Base-by-base conservation (phyloP, 2,113 vertebrate species). In the Riparia riparia region DNA sequence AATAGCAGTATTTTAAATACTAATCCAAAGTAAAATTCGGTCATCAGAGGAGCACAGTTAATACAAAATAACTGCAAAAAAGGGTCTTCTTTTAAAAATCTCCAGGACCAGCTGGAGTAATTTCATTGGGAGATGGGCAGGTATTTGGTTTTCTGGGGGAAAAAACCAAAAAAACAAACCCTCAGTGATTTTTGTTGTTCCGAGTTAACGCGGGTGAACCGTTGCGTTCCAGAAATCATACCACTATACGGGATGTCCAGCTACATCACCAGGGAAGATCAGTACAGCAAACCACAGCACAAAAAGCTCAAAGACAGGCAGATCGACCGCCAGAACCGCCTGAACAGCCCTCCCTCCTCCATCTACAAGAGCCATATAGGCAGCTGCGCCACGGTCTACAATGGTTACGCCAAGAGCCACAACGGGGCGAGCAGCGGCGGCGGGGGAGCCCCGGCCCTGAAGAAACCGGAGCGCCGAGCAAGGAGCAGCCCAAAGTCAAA, bases 211-310 rank as follows among this genome's bases (percentile, higher is more conserved):
- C 2, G 22, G 19, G 19, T 4, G 37, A 61, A 76, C 39, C 18
- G 8, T 93, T 60, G 26, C 3, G 0, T 94, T 98, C 70, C 96
- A 99, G 99, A 99, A 98, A 99, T 99, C 79, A 99, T 99, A 97
- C 99, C 99, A 77, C 98, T 99, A 84, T 99, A 99, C 9, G 99
- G 99, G 66, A 99, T 99, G 99, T 99, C 99, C 34, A 99, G 98
- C 98, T 99, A 98, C 91, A 98, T 99, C 58, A 98, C 98, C 82
- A 98, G 99, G 88, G 99, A 99, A 94, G 99, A 99, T 76, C 99
- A 98, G 77, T 99, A 99, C 98, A 98, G 97, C 96, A 99, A 99
- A 94, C 99, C 99, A 19, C 99, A 99, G 58, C 99, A 99, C 97
- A 99, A 99, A 96, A 99, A 99, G 83, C 98, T 99, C 93, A 99